Conservation (phyloP, 2,113 vertebrate genomes). For the Tetrao urogallus region DNA sequence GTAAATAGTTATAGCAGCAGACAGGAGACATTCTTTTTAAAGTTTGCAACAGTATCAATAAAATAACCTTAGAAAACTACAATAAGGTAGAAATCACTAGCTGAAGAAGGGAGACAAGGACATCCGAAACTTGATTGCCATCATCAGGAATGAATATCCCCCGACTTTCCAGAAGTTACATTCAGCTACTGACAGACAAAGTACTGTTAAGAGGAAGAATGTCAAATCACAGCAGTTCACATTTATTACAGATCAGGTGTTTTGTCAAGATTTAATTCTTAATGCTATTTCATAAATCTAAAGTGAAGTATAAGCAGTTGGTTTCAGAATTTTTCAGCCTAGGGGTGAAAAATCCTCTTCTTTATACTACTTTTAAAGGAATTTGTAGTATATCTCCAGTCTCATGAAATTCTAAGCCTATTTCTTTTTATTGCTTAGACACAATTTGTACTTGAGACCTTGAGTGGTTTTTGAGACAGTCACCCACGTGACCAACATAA, state of each 20-base stretch:
- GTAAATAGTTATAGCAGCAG: conserved; percentile 81
- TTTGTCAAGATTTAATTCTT: conserved; percentile 29
- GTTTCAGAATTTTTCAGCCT: conserved; percentile 32
- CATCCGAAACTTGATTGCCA: conserved; percentile 62
- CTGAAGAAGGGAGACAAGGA: conserved; percentile 41
- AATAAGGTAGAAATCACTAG: conserved; percentile 54
- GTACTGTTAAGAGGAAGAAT: conserved; percentile 41
- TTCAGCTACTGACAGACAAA: conserved; percentile 72
- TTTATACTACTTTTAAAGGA: neutral
- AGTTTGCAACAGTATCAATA: conserved; percentile 70
- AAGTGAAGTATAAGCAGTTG: neutral
- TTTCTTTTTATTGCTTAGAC: neutral
- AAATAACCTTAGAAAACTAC: conserved; percentile 74
- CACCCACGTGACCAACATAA: neutral
- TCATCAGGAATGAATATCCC: conserved; percentile 58
- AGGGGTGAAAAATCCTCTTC: neutral
- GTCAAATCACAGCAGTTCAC: conserved; percentile 39
- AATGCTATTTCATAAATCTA: conserved; percentile 30
- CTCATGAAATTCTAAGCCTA: neutral
- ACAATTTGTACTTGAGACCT: neutral
- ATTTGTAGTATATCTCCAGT: neutral
- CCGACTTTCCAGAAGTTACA: conserved; percentile 69
- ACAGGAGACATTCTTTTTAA: conserved; percentile 71
- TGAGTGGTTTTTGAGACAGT: neutral
- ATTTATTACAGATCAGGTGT: conserved; percentile 39